phyloP scores from a whole-genome alignment of 2,113 vertebrate genomes.

The Aythya baeri region DNA sequence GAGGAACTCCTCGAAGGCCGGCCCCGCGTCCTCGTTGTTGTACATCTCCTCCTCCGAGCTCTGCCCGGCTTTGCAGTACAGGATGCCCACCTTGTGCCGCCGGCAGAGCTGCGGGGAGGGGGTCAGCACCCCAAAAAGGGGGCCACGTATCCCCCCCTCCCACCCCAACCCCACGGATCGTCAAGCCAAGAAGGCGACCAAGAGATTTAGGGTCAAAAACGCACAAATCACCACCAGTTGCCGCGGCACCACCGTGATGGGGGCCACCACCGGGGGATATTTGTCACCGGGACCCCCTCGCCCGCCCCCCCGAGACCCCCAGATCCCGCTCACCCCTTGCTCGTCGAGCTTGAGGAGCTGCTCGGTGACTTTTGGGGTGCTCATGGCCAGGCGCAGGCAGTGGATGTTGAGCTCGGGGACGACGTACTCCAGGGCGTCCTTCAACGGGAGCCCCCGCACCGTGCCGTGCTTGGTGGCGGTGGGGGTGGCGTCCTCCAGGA shows the following conservation, averaged over 20 bases:
- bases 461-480: conserved; percentile 85
- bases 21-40: conserved; percentile 91
- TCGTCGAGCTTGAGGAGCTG: conserved; percentile 96
- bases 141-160: too few species aligned
- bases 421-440: conserved; percentile 89
- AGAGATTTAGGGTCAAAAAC: not conserved
- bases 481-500: conserved; percentile 88
- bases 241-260: too few species aligned
- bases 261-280: too few species aligned
- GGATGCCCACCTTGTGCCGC: conserved; percentile 93
- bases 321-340: conserved; percentile 84
- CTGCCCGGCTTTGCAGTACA: conserved; percentile 92
- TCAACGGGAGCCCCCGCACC: conserved; percentile 85
- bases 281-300: not conserved
- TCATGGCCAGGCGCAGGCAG: conserved; percentile 86
- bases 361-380: conserved; percentile 87
- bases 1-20: conserved; percentile 89
- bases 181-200: too few species aligned
- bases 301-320: rapidly evolving
- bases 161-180: too few species aligned
- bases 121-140: not conserved
- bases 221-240: too few species aligned
- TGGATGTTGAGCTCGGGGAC: conserved; percentile 88
- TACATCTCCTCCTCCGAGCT: conserved; percentile 99
- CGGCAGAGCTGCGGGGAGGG: conserved; percentile 81